Evolutionary conservation across 2,888 invertebrate species (phyloP).

Genomic region (Cephus rjabovi): DNA sequence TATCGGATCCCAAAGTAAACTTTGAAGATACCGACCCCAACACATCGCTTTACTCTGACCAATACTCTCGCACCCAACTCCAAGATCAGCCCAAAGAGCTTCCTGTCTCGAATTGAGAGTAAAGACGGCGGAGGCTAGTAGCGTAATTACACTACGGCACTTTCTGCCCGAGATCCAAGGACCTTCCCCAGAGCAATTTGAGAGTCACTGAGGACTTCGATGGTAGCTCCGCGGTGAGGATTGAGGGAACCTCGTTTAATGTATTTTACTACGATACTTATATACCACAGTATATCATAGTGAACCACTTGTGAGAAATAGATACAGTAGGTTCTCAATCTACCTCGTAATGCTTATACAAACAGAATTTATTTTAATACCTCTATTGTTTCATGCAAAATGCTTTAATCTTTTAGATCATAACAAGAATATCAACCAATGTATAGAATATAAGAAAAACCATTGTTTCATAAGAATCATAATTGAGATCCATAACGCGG

Average conservation of each 20-base stretch:
- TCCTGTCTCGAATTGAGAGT: slow-evolving; percentile 38
- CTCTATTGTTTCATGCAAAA: too few relatives aligned
- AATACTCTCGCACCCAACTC: slow-evolving; percentile 50
- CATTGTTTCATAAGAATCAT: not conserved
- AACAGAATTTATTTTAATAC: too few relatives aligned
- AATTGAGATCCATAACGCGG: not conserved
- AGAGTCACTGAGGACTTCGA: slow-evolving; percentile 64
- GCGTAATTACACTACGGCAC: slow-evolving; percentile 64
- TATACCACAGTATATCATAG: slow-evolving; percentile 19
- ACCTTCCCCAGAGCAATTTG: slow-evolving; percentile 68
- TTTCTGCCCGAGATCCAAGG: slow-evolving; percentile 70
- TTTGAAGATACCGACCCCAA: slow-evolving; percentile 11
- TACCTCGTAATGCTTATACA: not conserved
- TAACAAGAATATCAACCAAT: not conserved
- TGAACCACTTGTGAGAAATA: slow-evolving; percentile 42
- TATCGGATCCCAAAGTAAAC: slow-evolving; percentile 21
- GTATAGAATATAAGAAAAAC: not conserved
- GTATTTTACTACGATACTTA: slow-evolving; percentile 6
- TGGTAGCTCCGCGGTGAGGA: slow-evolving; percentile 65
- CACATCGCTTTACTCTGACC: slow-evolving; percentile 59
- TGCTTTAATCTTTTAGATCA: too few relatives aligned
- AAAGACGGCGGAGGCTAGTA: slow-evolving; percentile 60
- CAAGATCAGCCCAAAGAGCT: slow-evolving; percentile 48
- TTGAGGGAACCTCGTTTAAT: slow-evolving; percentile 54
- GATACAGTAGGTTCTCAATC: not conserved